Evolutionary conservation across 2,888 invertebrate species (phyloP), one percentile per base, ranked within the genome.

Genomic region (Oscheius sp.): DNA sequence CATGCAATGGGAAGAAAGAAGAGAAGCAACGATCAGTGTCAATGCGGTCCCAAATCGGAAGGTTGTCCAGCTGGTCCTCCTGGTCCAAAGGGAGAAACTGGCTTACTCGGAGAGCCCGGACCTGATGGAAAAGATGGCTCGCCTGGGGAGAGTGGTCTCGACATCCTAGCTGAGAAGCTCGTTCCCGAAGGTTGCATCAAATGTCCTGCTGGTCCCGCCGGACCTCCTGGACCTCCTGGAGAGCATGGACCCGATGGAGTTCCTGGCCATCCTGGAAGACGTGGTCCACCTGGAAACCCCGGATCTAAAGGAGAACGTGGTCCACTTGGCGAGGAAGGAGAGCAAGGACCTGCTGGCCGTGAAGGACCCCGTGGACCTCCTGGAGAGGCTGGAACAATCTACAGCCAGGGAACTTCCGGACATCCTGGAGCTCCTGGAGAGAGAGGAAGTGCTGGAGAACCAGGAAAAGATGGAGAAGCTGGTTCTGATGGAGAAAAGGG

Each of bases 161-260:
- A 69, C 12, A 65, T 74, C 17, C 15, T 52, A 2, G 73, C 66
- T 33, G 74, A 73, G 0, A 55, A 65, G 33, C 76, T 66, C 27
- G 65, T 65, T 33, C 66, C 67, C 46, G 72, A 73, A 20, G 76
- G 73, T 46, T 81, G 81, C 53, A 75, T 79, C 68, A 70, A 75
- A 63, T 80, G 81, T 61, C 82, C 82, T 31, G 80, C 80, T 29
- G 82, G 82, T 33, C 80, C 82, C 17, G 74, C 79, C 6, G 82
- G 80, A 68, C 79, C 80, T 17, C 75, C 74, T 52, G 82, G 82
- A 75, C 79, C 78, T 20, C 77, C 82, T 8, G 82, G 82, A 70
- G 70, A 67, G 33, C 58, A 70, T n/a, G 77, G 84, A 57, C 72
- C 74, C 53, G 72, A 74, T 25, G 84, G 84, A 65, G 77, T 42